A percentile compares a stretch with the other conserved stretches of the same genome.
These are phyloP conservation scores for Encarsia formosa DNA, from an alignment of 2,888 invertebrate species.

Conservation along the genomic window DNA sequence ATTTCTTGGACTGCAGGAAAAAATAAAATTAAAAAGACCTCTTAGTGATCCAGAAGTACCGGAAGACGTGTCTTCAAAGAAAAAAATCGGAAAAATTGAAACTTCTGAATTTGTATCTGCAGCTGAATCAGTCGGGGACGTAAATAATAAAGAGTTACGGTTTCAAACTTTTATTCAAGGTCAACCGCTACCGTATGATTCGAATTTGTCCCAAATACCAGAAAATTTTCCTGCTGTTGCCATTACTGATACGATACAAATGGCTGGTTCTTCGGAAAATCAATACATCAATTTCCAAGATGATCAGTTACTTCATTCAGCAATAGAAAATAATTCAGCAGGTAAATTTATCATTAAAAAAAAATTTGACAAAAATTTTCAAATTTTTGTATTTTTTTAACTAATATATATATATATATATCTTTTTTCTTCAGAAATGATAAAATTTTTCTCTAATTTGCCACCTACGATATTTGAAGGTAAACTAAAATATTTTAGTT, in stretches of 20 bases:
- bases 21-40: too few relatives aligned
- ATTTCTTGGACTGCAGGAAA: too few relatives aligned
- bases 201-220: too few relatives aligned
- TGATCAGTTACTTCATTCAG: constrained; percentile 32
- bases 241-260: too few relatives aligned
- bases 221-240: too few relatives aligned
- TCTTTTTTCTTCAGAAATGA: constrained; percentile 38
- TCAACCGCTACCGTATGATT: too few relatives aligned
- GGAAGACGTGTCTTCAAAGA: background rate
- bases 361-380: too few relatives aligned
- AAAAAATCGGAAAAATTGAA: too few relatives aligned
- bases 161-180: constrained; percentile 30
- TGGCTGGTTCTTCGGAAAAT: constrained; percentile 28
- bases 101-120: too few relatives aligned
- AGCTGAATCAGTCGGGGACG: too few relatives aligned
- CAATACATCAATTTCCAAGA: constrained; percentile 32
- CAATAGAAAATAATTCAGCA: constrained; percentile 41
- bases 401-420: constrained; percentile 1
- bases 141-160: background rate
- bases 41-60: background rate
- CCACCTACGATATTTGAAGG: constrained; percentile 38
- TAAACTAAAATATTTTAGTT: too few relatives aligned
- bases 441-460: constrained; percentile 40
- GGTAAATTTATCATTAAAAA: background rate
- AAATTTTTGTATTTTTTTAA: too few relatives aligned